phyloP scores from a whole-genome alignment of 1,140 invertebrate species.

The Galleria mellonella region DNA sequence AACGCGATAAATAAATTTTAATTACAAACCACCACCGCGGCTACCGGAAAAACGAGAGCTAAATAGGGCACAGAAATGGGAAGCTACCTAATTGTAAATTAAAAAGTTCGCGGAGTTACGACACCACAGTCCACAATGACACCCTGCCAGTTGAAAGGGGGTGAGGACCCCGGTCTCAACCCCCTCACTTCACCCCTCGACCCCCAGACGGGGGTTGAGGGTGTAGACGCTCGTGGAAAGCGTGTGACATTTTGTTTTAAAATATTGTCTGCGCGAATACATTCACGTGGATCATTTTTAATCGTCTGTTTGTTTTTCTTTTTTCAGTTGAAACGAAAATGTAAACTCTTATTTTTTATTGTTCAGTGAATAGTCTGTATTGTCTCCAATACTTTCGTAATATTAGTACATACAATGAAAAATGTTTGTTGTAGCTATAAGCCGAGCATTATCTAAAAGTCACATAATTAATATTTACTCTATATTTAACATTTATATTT shows the following conservation, averaged over 20 bases:
- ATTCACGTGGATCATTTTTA: conserved; percentile 70
- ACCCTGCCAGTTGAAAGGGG: conserved; percentile 41
- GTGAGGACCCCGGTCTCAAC: conserved; percentile 19
- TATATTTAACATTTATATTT: background rate
- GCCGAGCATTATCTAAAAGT: too few relatives aligned
- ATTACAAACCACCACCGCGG: conserved; percentile 55
- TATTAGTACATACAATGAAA: too few relatives aligned
- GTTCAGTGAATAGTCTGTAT: too few relatives aligned
- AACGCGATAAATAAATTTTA: conserved; percentile 69
- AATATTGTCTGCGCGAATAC: conserved; percentile 72
- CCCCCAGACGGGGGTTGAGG: conserved; percentile 27
- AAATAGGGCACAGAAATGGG: conserved; percentile 73
- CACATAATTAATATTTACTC: too few relatives aligned
- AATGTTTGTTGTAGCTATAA: too few relatives aligned
- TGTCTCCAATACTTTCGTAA: too few relatives aligned
- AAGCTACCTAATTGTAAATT: conserved; percentile 74
- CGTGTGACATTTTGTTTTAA: conserved; percentile 74
- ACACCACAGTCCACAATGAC: conserved; percentile 72
- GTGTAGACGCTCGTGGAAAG: conserved; percentile 64
- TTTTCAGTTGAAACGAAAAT: background rate
- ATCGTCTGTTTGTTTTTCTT: conserved; percentile 56
- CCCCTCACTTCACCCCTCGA: conserved; percentile 10
- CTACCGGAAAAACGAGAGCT: conserved; percentile 66
- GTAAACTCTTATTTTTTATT: too few relatives aligned
- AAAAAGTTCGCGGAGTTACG: conserved; percentile 73